Conservation (phyloP, 2,113 vertebrate species). For the Reinhardtius hippoglossoides region DNA sequence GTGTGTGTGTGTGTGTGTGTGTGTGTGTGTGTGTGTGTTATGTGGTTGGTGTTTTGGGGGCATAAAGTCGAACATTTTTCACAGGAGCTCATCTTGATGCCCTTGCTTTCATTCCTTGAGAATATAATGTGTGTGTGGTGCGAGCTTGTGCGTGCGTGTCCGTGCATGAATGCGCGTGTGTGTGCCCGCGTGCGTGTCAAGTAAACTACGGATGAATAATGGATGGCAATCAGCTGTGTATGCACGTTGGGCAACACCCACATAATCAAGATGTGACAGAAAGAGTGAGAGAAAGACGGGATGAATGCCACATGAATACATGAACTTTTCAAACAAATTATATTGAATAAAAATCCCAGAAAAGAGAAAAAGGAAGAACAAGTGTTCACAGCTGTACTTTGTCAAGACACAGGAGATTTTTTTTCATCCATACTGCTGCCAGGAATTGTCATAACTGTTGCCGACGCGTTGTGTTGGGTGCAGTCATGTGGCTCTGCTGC, state of each 20-base stretch:
- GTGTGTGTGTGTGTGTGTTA: conserved; percentile 9
- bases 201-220: conserved; percentile 63
- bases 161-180: neutral
- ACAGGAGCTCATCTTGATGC: conserved; percentile 30
- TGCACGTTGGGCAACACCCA: conserved; percentile 55
- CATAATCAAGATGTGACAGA: conserved; percentile 57
- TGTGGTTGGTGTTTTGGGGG: conserved; percentile 14
- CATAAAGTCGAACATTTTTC: conserved; percentile 34
- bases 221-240: conserved; percentile 64
- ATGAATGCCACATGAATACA: conserved; percentile 19
- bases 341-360: conserved; percentile 33
- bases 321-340: conserved; percentile 33
- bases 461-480: conserved; percentile 21
- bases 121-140: neutral
- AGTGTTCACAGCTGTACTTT: conserved; percentile 44
- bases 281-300: conserved; percentile 8
- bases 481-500: conserved; percentile 16
- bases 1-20: conserved; percentile 35
- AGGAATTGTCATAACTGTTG: conserved; percentile 37
- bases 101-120: neutral
- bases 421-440: conserved; percentile 7
- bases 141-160: conserved; percentile 3
- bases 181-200: conserved; percentile 21
- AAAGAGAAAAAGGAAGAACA: conserved; percentile 39
- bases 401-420: conserved; percentile 17